Evolutionary conservation across 1,140 invertebrate species (phyloP).

Genomic region (Teleogryllus occipitalis): DNA sequence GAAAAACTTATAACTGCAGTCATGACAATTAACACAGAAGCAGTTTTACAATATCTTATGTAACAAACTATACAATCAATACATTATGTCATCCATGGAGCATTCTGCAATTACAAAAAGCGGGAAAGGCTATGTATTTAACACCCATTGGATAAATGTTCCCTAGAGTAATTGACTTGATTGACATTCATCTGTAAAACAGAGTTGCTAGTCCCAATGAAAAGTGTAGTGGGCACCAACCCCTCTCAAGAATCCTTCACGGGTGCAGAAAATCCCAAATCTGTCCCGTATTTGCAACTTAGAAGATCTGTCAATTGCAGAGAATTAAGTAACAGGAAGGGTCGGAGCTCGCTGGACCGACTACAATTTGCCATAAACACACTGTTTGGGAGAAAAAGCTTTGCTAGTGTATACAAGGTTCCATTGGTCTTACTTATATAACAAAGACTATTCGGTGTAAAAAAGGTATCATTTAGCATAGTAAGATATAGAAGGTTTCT

Average conservation of each 20-base stretch:
- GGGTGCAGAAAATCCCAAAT: not conserved
- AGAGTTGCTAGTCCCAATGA: conserved; percentile 12
- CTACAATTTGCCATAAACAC: not conserved
- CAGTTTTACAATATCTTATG: conserved; percentile 7
- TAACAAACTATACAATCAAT: conserved; percentile 17
- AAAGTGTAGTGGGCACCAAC: not conserved
- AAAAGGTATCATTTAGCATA: conserved; percentile 5
- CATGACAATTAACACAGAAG: conserved; percentile 13
- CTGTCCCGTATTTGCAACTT: not conserved
- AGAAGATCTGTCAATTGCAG: not conserved
- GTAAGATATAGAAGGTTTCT: conserved; percentile 5
- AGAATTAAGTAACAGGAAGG: not conserved
- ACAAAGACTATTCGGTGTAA: conserved; percentile 1
- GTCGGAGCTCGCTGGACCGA: not conserved
- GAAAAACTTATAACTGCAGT: not conserved
- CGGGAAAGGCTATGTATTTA: conserved; percentile 20
- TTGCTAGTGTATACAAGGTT: not conserved
- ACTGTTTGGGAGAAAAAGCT: conserved; percentile 4
- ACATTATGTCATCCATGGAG: conserved; percentile 15
- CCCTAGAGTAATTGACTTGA: conserved; percentile 26
- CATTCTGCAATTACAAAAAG: conserved; percentile 17
- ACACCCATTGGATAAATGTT: conserved; percentile 23
- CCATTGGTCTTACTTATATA: conserved; percentile 1
- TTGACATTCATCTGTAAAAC: conserved; percentile 16
- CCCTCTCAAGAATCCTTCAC: not conserved